Evolutionary conservation across 1,140 invertebrate genomes (phyloP), one percentile per base, ranked within the genome.

Genomic region (Eulimnadia texana): DNA sequence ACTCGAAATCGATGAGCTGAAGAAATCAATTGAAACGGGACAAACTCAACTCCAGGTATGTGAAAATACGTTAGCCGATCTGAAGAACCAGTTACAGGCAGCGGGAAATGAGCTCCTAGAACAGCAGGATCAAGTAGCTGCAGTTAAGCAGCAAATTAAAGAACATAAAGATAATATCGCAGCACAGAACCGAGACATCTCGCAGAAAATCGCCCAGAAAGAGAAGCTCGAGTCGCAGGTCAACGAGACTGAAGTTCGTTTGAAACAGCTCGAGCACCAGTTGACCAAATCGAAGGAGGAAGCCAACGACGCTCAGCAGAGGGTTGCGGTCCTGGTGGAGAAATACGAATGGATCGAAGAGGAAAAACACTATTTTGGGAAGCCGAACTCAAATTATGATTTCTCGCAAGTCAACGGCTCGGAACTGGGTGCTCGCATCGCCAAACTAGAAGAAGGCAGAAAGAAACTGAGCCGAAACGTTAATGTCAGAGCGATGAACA

Each of bases 401-500:
- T 79, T 79, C 63, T 67, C 78, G 23, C 69, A 22, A 20, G 57
- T 61, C 58, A 53, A 63, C 20, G 55, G 50, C 2, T 72, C 76
- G 50, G 80, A 80, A 64, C 77, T 81, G 57, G 75, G 69, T 64
- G 76, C 70, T 67, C 79, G 65, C 77, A 80, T 72, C 69, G 75
- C 69, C 75, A 85, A 83, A 67, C 71, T 90, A 13, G 73, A 82
- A 68, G 81, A 84, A 63, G 74, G 76, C 2, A 83, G 84, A 61
- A 82, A 86, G 55, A 84, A 84, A 71, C 76, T 95, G 66, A 81
- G 84, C 25, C 80, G 85, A 64, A 84, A 78, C 65, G 83, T 95
- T 3, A 94, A 94, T 72, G 81, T 85, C 60, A 78, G 88, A 67
- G 90, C 91, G 3, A 90, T 93, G 76, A 85, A 83, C 71, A 79